These are phyloP conservation scores for Pseudopipra pipra DNA, from an alignment of 2,113 vertebrate genomes.

Conservation along the genomic window DNA sequence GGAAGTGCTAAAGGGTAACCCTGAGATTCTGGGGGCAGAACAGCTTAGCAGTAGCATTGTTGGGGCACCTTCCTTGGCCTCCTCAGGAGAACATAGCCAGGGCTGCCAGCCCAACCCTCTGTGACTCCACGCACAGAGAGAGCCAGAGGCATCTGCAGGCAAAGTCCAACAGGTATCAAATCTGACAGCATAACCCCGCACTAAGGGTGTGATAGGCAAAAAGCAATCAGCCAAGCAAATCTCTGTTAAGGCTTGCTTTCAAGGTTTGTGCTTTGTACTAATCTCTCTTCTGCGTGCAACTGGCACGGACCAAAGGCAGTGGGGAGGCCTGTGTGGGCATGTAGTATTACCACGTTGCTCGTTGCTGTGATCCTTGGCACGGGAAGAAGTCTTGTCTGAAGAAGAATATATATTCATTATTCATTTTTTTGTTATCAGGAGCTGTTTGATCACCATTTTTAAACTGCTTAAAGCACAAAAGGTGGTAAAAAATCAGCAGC, in stretches of 20 bases:
- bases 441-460: neutral
- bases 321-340: neutral
- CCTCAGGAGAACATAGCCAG: neutral
- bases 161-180: neutral
- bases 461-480: neutral
- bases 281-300: neutral
- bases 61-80: neutral
- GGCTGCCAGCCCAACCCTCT: neutral
- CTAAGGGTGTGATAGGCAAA: constrained; percentile 10
- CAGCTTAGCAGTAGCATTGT: neutral
- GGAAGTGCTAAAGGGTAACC: neutral
- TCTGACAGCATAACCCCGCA: neutral
- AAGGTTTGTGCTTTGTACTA: neutral
- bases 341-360: neutral
- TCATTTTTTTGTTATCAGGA: neutral
- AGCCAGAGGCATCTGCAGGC: neutral
- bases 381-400: neutral
- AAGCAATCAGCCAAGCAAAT: neutral
- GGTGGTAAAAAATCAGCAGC: neutral
- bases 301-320: neutral
- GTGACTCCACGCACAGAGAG: neutral
- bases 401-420: neutral
- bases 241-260: neutral
- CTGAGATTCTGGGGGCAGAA: neutral
- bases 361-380: neutral